Base-by-base conservation (phyloP, 2,113 vertebrate genomes). In the Lichenostomus cassidix region DNA sequence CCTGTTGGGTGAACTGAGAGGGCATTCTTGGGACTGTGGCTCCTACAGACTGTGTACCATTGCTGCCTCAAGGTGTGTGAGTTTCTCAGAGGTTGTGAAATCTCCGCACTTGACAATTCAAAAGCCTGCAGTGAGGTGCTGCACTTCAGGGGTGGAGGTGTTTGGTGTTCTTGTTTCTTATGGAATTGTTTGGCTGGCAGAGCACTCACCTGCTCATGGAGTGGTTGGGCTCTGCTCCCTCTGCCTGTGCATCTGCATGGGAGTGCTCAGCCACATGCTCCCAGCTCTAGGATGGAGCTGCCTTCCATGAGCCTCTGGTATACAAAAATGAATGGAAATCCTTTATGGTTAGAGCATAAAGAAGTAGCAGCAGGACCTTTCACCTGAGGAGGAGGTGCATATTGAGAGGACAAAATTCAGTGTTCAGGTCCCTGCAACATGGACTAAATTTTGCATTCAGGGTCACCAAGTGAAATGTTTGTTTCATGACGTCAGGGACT, bases 241-340 rank as follows among this genome's bases (percentile, higher is more conserved):
- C 60, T 82, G 42, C 35, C 67, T 73, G 53, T 13, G 28, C 12
- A 42, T 27, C 39, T 42, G 42, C 42, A 42, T 73, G 60, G 39
- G 37, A 27, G 28, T 1, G 3, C 2, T 3, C 37, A 80, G 19
- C 62, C 8, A 3, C 4, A 1, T 20, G 21, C 28, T 41, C 22
- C 60, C 5, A 27, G 22, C 9, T 5, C 4, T 5, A 28, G 59
- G 15, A 19, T 25, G n/a, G 55, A 68, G 41, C 62, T 73, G 22
- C 35, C 17, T 64, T 79, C 58, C 65, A 21, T 35, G 65, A 47
- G 35, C 60, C 44, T 68, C 37, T 76, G 22, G 10, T 53, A 1
- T 25, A 13, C 49, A 20, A 65, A 52, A 53, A 58, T 0, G 3
- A 62, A 42, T 37, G 31, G 44, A 53, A 31, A 49, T 58, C 39